Evolutionary conservation across 2,888 invertebrate species (phyloP).

Genomic region (Drosophila fulvimacula): DNA sequence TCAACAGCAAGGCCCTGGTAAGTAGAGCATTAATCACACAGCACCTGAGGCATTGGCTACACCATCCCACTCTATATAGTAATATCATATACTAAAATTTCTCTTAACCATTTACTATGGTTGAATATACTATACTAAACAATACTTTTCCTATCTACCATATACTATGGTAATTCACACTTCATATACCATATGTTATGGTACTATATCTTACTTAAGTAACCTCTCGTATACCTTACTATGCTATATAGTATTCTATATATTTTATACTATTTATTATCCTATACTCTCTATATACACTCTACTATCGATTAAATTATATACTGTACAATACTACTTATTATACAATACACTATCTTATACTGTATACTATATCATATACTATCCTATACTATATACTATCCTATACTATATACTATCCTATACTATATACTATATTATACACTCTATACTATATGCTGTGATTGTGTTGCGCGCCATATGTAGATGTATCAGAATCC

Average conservation of each 20-base stretch:
- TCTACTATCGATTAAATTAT: no score
- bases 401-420: background rate
- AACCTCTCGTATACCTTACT: background rate
- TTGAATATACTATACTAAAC: no score
- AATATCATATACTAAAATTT: background rate
- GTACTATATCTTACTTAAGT: background rate
- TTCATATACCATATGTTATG: background rate
- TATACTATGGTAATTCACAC: background rate
- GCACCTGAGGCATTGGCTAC: background rate
- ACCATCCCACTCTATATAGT: background rate
- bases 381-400: background rate
- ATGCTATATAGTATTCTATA: background rate
- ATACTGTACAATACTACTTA: background rate
- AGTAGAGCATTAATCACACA: slow-evolving; percentile 59
- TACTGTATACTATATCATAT: background rate
- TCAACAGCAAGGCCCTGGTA: slow-evolving; percentile 90
- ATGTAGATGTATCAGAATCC: slow-evolving; percentile 82
- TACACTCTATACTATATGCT: slow-evolving; percentile 17
- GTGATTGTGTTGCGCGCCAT: slow-evolving; percentile 23
- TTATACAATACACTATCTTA: background rate
- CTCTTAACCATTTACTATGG: no score
- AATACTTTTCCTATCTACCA: background rate
- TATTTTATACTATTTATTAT: background rate
- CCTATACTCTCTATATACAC: background rate
- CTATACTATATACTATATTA: slow-evolving; percentile 3